phyloP scores from a whole-genome alignment of 2,113 vertebrate species.

The Pipa parva region DNA sequence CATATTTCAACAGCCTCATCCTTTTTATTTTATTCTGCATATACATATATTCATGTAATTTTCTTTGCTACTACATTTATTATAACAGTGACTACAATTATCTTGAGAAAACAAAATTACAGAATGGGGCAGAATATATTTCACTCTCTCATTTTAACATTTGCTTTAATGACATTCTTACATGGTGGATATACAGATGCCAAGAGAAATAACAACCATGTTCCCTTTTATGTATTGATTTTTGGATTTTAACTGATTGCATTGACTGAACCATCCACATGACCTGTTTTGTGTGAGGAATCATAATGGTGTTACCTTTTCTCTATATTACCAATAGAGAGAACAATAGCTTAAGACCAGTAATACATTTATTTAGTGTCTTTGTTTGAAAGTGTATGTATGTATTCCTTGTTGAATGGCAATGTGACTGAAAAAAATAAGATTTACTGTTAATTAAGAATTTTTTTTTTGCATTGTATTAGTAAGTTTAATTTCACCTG shows the following conservation, averaged over 20 bases:
- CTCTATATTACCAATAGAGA: not conserved
- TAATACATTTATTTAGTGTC: no score
- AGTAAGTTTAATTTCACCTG: no score
- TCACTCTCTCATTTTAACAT: not conserved
- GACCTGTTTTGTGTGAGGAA: fast-evolving
- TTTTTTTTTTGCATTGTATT: conserved; percentile 19
- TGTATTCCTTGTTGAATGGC: no score
- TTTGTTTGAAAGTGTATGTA: no score
- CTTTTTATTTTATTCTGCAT: not conserved
- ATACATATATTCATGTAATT: not conserved
- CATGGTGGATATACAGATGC: conserved; percentile 9
- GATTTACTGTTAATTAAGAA: conserved; percentile 21
- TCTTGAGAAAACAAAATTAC: conserved; percentile 5
- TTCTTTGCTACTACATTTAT: conserved; percentile 3
- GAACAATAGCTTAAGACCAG: no score
- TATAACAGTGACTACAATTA: not conserved
- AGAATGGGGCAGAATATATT: conserved; percentile 15
- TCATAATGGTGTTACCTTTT: not conserved
- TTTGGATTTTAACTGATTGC: not conserved
- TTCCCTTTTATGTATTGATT: not conserved
- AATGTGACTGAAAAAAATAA: not conserved
- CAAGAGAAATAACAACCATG: conserved; percentile 8
- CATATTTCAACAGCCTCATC: not conserved
- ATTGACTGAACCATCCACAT: not conserved
- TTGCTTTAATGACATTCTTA: conserved; percentile 17